These are phyloP conservation scores for Rousettus leschenaultii DNA, from an alignment of 2,113 vertebrate genomes.

Conservation along the genomic window DNA sequence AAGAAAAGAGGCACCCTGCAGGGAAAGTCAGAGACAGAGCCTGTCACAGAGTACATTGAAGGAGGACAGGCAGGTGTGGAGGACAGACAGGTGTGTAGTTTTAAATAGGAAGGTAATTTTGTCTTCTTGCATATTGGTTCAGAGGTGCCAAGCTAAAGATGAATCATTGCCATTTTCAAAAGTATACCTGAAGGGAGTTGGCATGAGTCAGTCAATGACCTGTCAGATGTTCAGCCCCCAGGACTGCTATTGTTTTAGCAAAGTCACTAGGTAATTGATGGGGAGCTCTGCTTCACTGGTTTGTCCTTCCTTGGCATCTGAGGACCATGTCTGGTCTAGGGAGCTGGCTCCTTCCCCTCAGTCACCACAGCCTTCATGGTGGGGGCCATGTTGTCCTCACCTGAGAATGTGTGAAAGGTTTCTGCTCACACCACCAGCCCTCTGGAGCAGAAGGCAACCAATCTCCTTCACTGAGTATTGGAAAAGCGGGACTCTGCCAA, in stretches of 20 bases:
- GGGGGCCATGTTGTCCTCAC: neutral
- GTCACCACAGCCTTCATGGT: too few species aligned
- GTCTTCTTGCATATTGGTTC: neutral
- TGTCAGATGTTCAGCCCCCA: neutral
- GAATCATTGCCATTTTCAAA: neutral
- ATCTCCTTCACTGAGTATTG: neutral
- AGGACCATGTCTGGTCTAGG: neutral
- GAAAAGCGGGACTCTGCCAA: conserved; percentile 29
- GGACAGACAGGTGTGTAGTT: neutral
- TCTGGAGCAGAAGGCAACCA: neutral
- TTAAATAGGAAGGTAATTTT: neutral
- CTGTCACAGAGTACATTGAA: rapidly evolving
- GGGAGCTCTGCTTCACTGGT: neutral
- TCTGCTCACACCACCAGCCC: neutral
- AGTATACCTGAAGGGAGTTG: neutral
- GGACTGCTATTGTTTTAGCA: neutral
- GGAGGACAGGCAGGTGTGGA: neutral
- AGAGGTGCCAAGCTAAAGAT: neutral
- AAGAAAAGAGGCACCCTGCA: neutral
- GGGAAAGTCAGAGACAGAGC: neutral
- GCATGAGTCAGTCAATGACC: neutral
- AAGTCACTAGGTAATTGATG: neutral
- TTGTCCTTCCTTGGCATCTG: neutral
- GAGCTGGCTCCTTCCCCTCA: neutral
- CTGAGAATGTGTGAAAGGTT: neutral